Percentiles rank a stretch among this genome's conserved stretches.
phyloP scores from a whole-genome alignment of 1,140 invertebrate species.

The Maconellicoccus hirsutus region DNA sequence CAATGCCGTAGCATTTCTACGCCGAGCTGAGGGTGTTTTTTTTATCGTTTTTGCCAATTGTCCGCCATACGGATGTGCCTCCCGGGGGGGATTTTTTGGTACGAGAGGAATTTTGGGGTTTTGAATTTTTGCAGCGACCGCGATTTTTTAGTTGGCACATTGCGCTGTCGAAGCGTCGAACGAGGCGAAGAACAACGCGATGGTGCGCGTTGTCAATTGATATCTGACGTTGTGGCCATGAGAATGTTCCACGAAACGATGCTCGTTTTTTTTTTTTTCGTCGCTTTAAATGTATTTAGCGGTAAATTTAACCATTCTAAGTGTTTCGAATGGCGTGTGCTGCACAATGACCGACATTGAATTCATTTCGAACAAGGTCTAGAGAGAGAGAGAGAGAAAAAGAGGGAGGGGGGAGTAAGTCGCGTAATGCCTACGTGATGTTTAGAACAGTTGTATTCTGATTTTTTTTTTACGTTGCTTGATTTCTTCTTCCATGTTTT shows the following conservation, averaged over 20 bases:
- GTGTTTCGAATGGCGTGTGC: not conserved
- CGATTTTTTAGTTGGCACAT: not conserved
- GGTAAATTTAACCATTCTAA: not conserved
- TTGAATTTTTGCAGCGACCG: too few species aligned
- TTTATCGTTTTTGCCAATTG: too few species aligned
- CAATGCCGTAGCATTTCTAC: not conserved
- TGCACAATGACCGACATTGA: constrained; percentile 6
- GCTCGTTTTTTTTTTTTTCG: not conserved
- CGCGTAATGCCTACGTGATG: not conserved
- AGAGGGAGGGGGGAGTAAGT: too few species aligned
- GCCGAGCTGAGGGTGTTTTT: not conserved
- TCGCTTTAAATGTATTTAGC: not conserved
- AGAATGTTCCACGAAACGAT: constrained; percentile 4
- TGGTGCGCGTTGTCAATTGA: not conserved
- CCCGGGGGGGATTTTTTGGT: too few species aligned
- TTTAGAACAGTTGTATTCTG: not conserved
- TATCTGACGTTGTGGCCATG: not conserved
- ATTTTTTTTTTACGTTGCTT: not conserved
- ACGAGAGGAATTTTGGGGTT: too few species aligned
- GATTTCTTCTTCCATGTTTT: too few species aligned
- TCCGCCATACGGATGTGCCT: too few species aligned
- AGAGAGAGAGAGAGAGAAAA: too few species aligned
- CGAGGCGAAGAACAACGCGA: not conserved
- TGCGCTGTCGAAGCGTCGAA: not conserved
- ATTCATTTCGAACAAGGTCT: not conserved